Base-by-base conservation (phyloP, 1,140 invertebrate genomes). In the Zophobas morio region DNA sequence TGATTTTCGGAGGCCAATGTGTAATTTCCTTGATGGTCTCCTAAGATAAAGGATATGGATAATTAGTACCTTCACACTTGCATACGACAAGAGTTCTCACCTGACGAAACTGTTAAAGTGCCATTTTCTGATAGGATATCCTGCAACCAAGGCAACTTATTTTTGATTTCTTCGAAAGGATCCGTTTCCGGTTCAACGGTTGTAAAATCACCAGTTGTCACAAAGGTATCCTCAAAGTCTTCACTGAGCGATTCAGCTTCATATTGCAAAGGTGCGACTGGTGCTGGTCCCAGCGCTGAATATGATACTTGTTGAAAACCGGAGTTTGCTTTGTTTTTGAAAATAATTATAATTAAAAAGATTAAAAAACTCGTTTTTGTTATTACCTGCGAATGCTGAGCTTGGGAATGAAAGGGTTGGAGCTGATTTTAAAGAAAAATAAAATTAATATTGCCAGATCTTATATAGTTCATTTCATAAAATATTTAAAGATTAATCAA, bases 81-180 rank as follows among this genome's bases (percentile, higher is more conserved):
- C 20, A 20, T 20, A 20, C 20, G 20, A 78, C 34, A 70, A 75
- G 20, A 78, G n/a, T 56, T 71, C n/a, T 57, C 73, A 78, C 79
- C 79, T 20, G 36, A 37, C 1, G 76, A 40, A 4, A 72, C 39
- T 47, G 49, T 78, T 57, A 82, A 47, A 8, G 76, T 77, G n/a
- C 77, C 80, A 75, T 82, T 70, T 33, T 76, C 71, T 37, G 66
- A 70, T 32, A 82, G 33, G 53, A 81, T 70, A 6, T 73, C 66
- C 32, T 73, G 47, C 35, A 82, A 54, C 81, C 81, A 82, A 32
- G 80, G 78, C 6, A 82, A 51, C 36, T 80, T 66, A 70, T 53
- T 36, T 40, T 79, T 75, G 2, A 79, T 60, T 4, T 56, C 54
- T 42, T 73, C 71, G 33, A 40, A 40, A 20, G 40, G 40, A 73